Percentiles rank a stretch among this genome's conserved stretches.
Conservation (phyloP, 2,797 vertebrate genomes). For the Danio choprae region DNA sequence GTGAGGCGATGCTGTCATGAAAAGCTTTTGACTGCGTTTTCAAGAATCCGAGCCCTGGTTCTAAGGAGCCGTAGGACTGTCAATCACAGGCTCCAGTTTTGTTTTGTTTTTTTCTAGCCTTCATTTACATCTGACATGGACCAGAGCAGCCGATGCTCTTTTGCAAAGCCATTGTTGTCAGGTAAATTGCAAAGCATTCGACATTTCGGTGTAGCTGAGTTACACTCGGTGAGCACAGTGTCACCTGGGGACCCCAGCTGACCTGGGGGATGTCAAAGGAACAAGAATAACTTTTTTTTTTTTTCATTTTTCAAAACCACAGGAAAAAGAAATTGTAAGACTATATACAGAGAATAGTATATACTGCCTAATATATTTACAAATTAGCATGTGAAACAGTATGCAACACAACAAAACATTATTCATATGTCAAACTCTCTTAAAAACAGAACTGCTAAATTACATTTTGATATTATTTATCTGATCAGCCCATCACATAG, state of each 20-base stretch:
- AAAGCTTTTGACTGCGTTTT: constrained; percentile 46
- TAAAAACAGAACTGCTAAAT: too few species aligned
- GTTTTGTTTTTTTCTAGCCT: not conserved
- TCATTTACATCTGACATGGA: constrained; percentile 39
- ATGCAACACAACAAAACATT: not conserved
- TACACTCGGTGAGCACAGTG: constrained; percentile 4
- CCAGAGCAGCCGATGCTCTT: constrained; percentile 4
- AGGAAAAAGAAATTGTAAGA: not conserved
- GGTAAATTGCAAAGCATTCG: not conserved
- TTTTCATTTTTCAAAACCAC: not conserved
- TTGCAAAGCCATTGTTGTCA: constrained; percentile 17
- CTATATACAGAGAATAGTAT: not conserved
- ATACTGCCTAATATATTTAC: not conserved
- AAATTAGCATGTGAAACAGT: not conserved
- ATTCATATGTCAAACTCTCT: too few species aligned
- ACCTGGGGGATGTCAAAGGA: constrained; percentile 16
- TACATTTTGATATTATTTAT: too few species aligned
- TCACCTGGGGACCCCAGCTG: not conserved
- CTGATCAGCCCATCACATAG: too few species aligned
- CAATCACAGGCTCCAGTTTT: constrained; percentile 22
- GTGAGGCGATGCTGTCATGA: constrained; percentile 30
- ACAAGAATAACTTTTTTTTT: not conserved
- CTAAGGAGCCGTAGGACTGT: constrained; percentile 21
- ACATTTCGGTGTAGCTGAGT: not conserved
- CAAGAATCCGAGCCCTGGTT: constrained; percentile 31